Conservation (phyloP, 2,113 vertebrate genomes). For the Penelope pileata region DNA sequence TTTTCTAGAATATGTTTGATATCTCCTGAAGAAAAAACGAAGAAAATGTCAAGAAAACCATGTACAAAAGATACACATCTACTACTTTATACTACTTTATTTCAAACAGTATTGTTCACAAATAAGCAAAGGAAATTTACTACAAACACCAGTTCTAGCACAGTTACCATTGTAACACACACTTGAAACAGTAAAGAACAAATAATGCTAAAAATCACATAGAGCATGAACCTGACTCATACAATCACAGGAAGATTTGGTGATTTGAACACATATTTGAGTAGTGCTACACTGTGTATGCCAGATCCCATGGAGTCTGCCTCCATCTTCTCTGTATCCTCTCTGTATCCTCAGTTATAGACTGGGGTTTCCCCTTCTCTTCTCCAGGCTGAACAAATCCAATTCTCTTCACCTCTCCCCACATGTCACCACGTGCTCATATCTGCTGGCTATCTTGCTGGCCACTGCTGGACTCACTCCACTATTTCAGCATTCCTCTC, state of each 20-base stretch:
- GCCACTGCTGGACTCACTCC: background rate
- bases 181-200: background rate
- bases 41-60: background rate
- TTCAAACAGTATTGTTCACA: background rate
- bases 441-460: background rate
- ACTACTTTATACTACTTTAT: background rate
- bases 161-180: background rate
- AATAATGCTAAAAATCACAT: background rate
- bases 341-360: background rate
- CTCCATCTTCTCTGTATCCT: background rate
- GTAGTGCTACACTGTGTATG: background rate
- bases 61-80: background rate
- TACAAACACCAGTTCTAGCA: background rate
- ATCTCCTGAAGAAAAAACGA: conserved; percentile 81
- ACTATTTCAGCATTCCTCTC: background rate
- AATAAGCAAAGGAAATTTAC: background rate
- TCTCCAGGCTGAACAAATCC: background rate
- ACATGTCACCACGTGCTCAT: background rate
- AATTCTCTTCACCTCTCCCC: background rate
- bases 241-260: background rate
- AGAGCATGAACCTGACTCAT: background rate
- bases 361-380: background rate
- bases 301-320: background rate
- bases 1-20: conserved; percentile 96
- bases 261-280: background rate